These are phyloP conservation scores for Agriopis leucophaearia DNA, from an alignment of 2,888 invertebrate species.

Conservation along the genomic window DNA sequence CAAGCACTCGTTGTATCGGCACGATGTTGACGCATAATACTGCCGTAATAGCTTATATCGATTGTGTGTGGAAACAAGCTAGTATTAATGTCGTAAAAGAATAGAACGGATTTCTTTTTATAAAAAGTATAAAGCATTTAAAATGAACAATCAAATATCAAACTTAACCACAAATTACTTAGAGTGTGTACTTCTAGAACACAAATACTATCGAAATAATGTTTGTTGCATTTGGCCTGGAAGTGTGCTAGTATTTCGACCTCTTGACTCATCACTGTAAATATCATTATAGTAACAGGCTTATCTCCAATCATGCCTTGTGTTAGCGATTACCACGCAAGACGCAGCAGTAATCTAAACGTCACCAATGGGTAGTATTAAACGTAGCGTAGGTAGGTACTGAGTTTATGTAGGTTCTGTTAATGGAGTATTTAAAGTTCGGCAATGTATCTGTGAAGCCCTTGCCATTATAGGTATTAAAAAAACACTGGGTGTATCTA, in stretches of 20 bases:
- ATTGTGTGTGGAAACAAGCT: slow-evolving; percentile 18
- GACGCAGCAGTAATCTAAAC: neutral
- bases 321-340: slow-evolving; percentile 11
- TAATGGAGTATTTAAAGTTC: too few relatives aligned
- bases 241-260: slow-evolving; percentile 14
- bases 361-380: neutral
- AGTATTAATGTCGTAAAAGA: slow-evolving; percentile 10
- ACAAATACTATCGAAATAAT: too few relatives aligned
- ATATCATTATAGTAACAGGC: slow-evolving; percentile 27
- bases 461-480: too few relatives aligned
- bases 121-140: neutral
- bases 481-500: too few relatives aligned
- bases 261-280: slow-evolving; percentile 32
- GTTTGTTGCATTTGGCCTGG: neutral
- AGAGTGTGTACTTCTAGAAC: neutral
- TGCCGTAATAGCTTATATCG: slow-evolving; percentile 36
- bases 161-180: neutral
- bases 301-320: slow-evolving; percentile 12
- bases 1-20: slow-evolving; percentile 45
- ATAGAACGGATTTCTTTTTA: neutral
- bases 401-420: too few relatives aligned
- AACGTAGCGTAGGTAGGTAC: neutral
- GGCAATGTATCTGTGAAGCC: too few relatives aligned
- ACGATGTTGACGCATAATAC: slow-evolving; percentile 58
- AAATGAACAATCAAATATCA: neutral